These are phyloP conservation scores for Pecten maximus DNA, from an alignment of 2,888 invertebrate species.

Conservation along the genomic window DNA sequence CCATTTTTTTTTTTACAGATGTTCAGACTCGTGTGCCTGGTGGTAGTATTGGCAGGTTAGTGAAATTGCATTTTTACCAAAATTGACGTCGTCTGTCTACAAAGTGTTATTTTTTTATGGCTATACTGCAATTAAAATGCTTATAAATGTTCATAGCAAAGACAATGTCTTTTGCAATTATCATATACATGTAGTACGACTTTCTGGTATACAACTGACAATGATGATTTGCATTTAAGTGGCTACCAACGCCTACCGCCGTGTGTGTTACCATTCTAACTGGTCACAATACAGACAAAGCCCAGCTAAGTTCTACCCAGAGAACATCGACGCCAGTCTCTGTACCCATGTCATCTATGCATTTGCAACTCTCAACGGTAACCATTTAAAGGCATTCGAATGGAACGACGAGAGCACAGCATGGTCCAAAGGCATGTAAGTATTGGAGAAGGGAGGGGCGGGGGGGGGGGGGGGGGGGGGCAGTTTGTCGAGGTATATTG, in stretches of 20 bases:
- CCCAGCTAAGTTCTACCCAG: constrained; percentile 94
- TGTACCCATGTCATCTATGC: constrained; percentile 98
- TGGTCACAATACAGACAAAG: constrained; percentile 98
- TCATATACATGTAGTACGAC: too few relatives aligned
- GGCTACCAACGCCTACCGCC: constrained; percentile 7
- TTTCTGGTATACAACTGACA: neutral
- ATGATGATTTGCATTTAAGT: neutral
- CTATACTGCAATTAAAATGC: neutral
- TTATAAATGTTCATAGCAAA: neutral
- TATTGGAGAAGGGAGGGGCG: neutral
- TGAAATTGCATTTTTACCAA: neutral
- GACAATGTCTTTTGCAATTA: neutral
- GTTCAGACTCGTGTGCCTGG: neutral
- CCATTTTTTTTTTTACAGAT: neutral
- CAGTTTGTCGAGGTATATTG: too few relatives aligned
- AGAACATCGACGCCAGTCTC: constrained; percentile 95
- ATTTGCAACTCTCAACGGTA: constrained; percentile 98
- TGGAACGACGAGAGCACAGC: constrained; percentile 90
- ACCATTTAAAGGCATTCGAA: constrained; percentile 95
- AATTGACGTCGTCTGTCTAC: too few relatives aligned
- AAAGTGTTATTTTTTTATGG: neutral
- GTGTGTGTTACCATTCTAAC: constrained; percentile 95
- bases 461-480: too few relatives aligned
- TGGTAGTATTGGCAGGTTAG: neutral
- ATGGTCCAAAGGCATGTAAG: constrained; percentile 64